Conservation (phyloP, 1,140 invertebrate genomes). For the Yoshiicerus persimilis region DNA sequence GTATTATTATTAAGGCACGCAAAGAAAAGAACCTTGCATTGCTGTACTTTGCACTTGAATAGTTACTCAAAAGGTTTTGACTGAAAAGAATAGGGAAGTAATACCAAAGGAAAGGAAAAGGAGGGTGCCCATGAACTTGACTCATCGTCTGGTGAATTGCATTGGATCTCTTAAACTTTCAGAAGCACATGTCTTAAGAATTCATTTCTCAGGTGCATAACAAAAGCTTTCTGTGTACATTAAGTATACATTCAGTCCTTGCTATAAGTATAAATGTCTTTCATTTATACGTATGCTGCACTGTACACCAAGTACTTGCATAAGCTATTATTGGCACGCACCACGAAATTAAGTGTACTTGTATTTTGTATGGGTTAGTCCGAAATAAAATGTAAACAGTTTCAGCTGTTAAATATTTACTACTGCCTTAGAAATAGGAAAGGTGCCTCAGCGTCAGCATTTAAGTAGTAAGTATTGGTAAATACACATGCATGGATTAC, state of each 20-base stretch:
- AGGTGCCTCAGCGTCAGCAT: background rate
- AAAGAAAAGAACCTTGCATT: conserved; percentile 5
- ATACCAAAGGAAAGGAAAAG: conserved; percentile 1
- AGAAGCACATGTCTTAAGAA: conserved; percentile 20
- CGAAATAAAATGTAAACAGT: background rate
- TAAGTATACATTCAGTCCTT: background rate
- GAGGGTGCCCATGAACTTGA: conserved; percentile 16
- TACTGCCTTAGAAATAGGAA: background rate
- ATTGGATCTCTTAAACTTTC: background rate
- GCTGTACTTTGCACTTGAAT: background rate
- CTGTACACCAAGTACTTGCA: background rate
- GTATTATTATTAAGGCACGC: background rate
- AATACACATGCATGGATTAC: background rate
- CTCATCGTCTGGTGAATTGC: background rate
- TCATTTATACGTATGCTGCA: background rate
- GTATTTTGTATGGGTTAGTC: background rate
- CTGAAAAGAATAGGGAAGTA: background rate
- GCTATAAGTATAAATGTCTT: background rate
- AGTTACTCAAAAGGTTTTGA: background rate
- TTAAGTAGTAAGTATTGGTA: background rate
- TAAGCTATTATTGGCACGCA: background rate
- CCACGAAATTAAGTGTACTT: background rate
- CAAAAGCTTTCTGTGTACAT: background rate
- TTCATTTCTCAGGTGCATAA: conserved; percentile 21
- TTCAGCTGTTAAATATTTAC: background rate